Evolutionary conservation across 1,140 invertebrate species (phyloP).

Genomic region (Hermetia illucens): DNA sequence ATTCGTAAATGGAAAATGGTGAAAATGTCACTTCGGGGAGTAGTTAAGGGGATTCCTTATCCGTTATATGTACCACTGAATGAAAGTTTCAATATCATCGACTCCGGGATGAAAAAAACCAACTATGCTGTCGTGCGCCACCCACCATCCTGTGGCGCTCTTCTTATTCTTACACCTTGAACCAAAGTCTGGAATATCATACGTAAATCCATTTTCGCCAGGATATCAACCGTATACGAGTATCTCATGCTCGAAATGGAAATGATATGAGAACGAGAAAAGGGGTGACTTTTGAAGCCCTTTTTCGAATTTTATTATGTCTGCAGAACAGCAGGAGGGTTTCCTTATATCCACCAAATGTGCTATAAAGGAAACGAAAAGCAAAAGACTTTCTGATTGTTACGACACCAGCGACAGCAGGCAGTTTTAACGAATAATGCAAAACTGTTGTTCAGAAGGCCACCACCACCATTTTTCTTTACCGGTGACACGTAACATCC

Average conservation of each 20-base stretch:
- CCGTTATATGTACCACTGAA: no score
- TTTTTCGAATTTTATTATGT: not conserved
- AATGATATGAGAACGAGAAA: no score
- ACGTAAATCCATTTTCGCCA: not conserved
- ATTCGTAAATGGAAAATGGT: constrained; percentile 7
- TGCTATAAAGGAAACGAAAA: not conserved
- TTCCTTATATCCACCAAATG: not conserved
- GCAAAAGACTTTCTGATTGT: not conserved
- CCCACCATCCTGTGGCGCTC: not conserved
- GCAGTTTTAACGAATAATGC: no score
- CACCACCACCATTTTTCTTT: no score
- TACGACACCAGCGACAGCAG: no score
- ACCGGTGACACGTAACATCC: no score
- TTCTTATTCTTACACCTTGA: not conserved
- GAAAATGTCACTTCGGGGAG: constrained; percentile 29
- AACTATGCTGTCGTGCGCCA: no score
- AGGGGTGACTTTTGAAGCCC: not conserved
- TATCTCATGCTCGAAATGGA: no score
- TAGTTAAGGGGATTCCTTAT: constrained; percentile 11
- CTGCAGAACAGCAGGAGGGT: not conserved
- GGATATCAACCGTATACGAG: no score
- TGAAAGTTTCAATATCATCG: not conserved
- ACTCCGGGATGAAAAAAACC: no score
- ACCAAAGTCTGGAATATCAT: not conserved
- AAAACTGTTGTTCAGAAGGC: no score